Evolutionary conservation across 2,888 invertebrate genomes (phyloP).

Genomic region (Panzeria rudis): DNA sequence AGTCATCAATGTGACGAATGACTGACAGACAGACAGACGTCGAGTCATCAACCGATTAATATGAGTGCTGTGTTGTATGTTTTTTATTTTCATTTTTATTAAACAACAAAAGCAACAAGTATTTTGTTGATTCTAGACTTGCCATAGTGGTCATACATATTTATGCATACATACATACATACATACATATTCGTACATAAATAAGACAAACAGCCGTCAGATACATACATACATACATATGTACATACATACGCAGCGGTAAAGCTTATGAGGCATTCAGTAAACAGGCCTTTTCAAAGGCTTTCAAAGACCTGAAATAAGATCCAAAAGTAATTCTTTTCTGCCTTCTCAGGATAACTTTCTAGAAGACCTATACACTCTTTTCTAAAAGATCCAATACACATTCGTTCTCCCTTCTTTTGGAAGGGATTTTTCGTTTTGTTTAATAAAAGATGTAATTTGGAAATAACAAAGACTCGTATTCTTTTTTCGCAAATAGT

Average conservation of each 20-base stretch:
- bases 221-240: background rate
- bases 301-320: too few species aligned
- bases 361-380: too few species aligned
- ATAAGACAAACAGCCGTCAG: background rate
- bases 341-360: too few species aligned
- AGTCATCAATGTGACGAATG: slow-evolving; percentile 37
- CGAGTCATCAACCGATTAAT: slow-evolving; percentile 58
- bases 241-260: background rate
- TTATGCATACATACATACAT: background rate
- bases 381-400: too few species aligned
- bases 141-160: slow-evolving; percentile 8
- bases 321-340: too few species aligned
- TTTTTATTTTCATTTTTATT: slow-evolving; percentile 22
- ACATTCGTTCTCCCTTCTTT: too few species aligned
- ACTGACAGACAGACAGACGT: slow-evolving; percentile 4
- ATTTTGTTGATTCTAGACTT: slow-evolving; percentile 37
- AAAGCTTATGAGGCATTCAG: too few species aligned
- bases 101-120: slow-evolving; percentile 30
- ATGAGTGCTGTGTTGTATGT: background rate
- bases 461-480: too few species aligned
- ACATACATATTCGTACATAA: background rate
- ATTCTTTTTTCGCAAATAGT: too few species aligned
- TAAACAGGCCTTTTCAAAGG: too few species aligned
- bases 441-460: too few species aligned
- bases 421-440: too few species aligned